Evolutionary conservation across 2,888 invertebrate species (phyloP), one percentile per base, ranked within the genome.

Genomic region (Anthoptus insignis): DNA sequence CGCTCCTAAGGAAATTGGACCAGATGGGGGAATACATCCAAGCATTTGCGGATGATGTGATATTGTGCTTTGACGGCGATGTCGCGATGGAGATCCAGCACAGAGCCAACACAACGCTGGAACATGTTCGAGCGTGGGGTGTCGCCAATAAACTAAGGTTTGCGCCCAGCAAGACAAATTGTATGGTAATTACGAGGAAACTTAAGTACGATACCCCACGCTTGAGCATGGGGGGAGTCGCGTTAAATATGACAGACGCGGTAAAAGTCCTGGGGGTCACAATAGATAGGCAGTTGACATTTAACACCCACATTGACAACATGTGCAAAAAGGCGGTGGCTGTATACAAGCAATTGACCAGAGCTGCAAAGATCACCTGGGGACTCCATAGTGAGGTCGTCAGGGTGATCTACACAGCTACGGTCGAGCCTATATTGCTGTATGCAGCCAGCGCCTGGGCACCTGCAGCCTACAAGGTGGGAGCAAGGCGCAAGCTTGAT

Each of bases 371-470:
- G n/a, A 24, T 13, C 3, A 49, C 24, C 13, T 50, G 50, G 50
- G 50, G 50, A 13, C 27, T 50, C 2, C 27, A 50, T 14, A 14
- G 29, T 3, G 29, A 50, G 14, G 16, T 50, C 7, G 14, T 50
- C 1, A 27, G 29, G 8, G 8, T 21, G 7, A 50, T 50, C 1
- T 50, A 50, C 14, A 39, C 5, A 3, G 39, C n/a, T n/a, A n/a
- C n/a, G n/a, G n/a, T n/a, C n/a, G n/a, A n/a, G n/a, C n/a, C n/a
- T n/a, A n/a, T n/a, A 7, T 4, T 16, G 2, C 39, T 16, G 39
- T 39, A 39, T 16, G 39, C 50, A 3, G n/a, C 50, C 27, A 29
- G 50, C 8, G 29, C 16, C 11, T 50, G 50, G 50, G 50, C 50
- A 5, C 29, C 50, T 3, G 27, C 50, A 9, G 27, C 9, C 8